Evolutionary conservation across 1,140 invertebrate species (phyloP), one percentile per base, ranked within the genome.

Genomic region (Pogonomyrmex californicus): DNA sequence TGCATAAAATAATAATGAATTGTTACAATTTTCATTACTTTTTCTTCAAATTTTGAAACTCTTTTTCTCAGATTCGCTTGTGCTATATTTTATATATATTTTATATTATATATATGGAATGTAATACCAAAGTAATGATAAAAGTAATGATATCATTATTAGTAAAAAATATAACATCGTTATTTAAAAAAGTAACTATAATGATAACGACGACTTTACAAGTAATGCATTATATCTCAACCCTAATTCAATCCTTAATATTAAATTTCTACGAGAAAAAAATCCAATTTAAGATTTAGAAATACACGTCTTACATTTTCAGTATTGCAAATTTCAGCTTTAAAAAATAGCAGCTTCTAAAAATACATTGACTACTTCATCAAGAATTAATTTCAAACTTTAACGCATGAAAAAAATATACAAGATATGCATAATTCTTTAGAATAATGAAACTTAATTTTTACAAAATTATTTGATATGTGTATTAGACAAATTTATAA

Each of bases 11-110:
- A 23, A 23, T 23, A 23, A 23, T 23, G 23, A 23, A 23, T 23
- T 23, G 23, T 23, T 23, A 23, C 23, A 23, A 23, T 23, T 23
- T 23, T 23, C 23, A 23, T 23, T 23, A 23, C 23, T 23, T 23
- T 23, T 23, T 23, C 23, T 23, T 23, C 23, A 23, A 23, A 23
- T 23, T 23, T 23, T 23, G 23, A 23, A 23, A 23, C 23, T 23
- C 23, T 23, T 23, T 23, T 23, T 23, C 23, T 23, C 23, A 23
- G 23, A 23, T 23, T 23, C 23, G 23, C 23, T 23, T 0, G 5
- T 41, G 54, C 12, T 44, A 0, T 30, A 14, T 68, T 79, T 78
- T 14, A 79, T 36, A 49, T 71, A n/a, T n/a, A n/a, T n/a, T n/a
- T n/a, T n/a, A n/a, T 23, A 23, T 23, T 23, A 23, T 23, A 23